These are phyloP conservation scores for Amia ocellicauda DNA, from an alignment of 2,113 vertebrate genomes.

Conservation along the genomic window DNA sequence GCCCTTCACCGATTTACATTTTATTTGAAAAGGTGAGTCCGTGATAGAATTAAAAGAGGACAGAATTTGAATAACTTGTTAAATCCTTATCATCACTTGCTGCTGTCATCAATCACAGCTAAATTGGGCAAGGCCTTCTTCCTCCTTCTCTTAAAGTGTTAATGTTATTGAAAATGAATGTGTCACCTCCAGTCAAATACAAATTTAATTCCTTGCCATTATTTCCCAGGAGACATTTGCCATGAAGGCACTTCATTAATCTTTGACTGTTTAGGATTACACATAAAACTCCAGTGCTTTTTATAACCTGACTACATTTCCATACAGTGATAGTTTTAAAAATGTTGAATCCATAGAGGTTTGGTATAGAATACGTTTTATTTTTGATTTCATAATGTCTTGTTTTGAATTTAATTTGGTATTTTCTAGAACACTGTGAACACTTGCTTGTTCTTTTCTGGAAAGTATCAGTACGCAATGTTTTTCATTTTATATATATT, in stretches of 20 bases:
- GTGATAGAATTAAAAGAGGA: conserved; percentile 16
- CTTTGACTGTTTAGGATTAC: conserved; percentile 9
- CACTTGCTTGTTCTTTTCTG: too few species aligned
- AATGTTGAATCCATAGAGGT: too few species aligned
- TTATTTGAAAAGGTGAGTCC: conserved; percentile 10
- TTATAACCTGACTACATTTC: not conserved
- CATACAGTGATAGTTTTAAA: too few species aligned
- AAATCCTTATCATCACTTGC: conserved; percentile 20
- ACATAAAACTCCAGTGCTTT: not conserved
- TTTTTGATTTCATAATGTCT: too few species aligned
- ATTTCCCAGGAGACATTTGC: conserved; percentile 25
- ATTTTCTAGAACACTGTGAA: too few species aligned
- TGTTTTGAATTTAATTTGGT: too few species aligned
- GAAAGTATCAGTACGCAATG: too few species aligned
- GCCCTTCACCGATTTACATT: conserved; percentile 8
- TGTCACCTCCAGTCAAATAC: conserved; percentile 29
- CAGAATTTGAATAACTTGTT: conserved; percentile 26
- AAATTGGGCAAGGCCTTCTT: conserved; percentile 19
- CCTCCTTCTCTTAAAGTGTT: conserved; percentile 14
- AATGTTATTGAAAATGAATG: conserved; percentile 32
- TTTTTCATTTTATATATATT: too few species aligned
- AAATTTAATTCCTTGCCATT: conserved; percentile 21
- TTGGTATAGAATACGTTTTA: too few species aligned
- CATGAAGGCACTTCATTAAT: conserved; percentile 31
- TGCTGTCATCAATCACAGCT: conserved; percentile 19